Base-by-base conservation (phyloP, 1,140 invertebrate genomes). In the Adelges cooleyi region DNA sequence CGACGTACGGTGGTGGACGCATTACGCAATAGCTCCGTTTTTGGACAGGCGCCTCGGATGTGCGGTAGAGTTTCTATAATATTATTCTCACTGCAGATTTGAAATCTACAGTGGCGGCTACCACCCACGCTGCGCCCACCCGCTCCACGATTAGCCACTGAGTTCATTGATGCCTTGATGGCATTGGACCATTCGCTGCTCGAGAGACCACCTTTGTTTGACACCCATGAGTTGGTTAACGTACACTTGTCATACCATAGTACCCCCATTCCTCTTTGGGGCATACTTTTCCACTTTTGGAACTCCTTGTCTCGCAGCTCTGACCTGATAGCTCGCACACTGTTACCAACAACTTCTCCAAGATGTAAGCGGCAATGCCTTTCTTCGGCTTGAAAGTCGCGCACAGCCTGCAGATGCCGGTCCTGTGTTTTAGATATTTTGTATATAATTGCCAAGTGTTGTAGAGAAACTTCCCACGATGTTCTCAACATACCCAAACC, bases 1-100 rank as follows among this genome's bases (percentile, higher is more conserved):
- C 3, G 49, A 4, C 3, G 49, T 17, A 25, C 49, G 22, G 27
- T 44, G 42, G 42, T 44, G 42, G 17, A 18, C n/a, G 1, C n/a
- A 44, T 44, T 44, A 18, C 42, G 42, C 17, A 52, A 52, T n/a
- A 52, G 23, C 23, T 52, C 50, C 15, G 2, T 27, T 36, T 52
- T 53, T 17, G 25, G 51, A 33, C 51, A 53, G 1, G 36, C 51
- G 20, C 27, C 51, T 33, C 27, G 15, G 9, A 53, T 53, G 36
- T 53, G 51, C 6, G 27, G 51, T 36, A 33, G 27, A 33, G 51
- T 53, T 53, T 62, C 56, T 62, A 62, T 40, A 48, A 48, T 48
- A 11, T 23, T 48, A 48, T 48, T 48, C 46, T 23, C 46, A 48
- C 20, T 48, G 13, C 20, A 48, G 20, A 23, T 48, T 10, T 22